Conservation (phyloP, 2,888 invertebrate species). For the Lepidochitona cinerea region DNA sequence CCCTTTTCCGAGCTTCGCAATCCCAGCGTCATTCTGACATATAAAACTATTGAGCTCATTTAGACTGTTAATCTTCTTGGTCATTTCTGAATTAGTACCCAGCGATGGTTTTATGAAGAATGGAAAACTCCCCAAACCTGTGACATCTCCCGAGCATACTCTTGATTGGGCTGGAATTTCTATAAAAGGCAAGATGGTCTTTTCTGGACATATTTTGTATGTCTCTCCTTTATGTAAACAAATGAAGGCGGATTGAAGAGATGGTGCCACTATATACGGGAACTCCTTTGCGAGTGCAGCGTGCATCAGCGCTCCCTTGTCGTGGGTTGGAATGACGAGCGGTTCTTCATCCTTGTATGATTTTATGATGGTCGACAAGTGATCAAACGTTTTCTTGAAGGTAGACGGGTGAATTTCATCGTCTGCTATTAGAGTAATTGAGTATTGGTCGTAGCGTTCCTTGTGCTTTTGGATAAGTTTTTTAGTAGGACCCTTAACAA, state of each 20-base stretch:
- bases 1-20: not conserved
- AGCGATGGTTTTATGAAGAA: not conserved
- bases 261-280: not conserved
- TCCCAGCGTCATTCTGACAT: not conserved
- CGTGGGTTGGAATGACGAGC: not conserved
- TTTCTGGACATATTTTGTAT: not conserved
- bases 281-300: not conserved
- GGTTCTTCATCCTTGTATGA: not conserved
- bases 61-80: not conserved
- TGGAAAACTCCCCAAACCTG: not conserved
- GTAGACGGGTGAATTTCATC: not conserved
- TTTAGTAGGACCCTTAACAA: not conserved
- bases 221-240: not conserved
- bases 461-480: not conserved
- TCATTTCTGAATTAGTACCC: not conserved
- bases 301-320: not conserved
- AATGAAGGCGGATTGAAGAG: not conserved
- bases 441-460: not conserved
- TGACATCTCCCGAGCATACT: not conserved
- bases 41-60: not conserved
- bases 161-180: not conserved
- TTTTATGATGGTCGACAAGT: not conserved
- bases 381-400: not conserved
- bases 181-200: not conserved
- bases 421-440: not conserved